Conservation (phyloP, 2,888 invertebrate species). For the Thalpophila matura region DNA sequence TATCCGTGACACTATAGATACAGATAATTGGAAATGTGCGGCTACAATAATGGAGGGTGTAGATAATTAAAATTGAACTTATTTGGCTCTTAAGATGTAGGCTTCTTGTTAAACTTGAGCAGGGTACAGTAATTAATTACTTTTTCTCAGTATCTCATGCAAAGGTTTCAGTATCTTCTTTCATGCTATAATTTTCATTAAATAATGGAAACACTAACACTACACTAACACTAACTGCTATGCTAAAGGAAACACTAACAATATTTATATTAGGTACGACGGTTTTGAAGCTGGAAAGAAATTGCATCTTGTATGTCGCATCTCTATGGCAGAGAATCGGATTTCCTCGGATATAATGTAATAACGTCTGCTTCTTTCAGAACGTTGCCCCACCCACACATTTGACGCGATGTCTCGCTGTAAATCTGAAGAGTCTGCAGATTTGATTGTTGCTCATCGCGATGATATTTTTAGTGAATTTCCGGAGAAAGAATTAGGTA, state of each 20-base stretch:
- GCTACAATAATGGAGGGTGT: not conserved
- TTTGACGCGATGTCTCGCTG: constrained; percentile 53
- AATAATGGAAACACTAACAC: not conserved
- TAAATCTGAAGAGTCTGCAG: constrained; percentile 55
- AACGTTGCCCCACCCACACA: constrained; percentile 48
- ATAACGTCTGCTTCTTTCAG: constrained; percentile 45
- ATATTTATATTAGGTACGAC: not conserved
- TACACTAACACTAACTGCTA: no score
- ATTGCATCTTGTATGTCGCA: constrained; percentile 32
- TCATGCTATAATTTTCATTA: not conserved
- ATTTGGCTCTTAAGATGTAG: not conserved
- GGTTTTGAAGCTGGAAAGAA: not conserved
- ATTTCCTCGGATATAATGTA: constrained; percentile 37
- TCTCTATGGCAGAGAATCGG: constrained; percentile 23
- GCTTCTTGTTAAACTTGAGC: not conserved
- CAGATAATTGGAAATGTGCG: constrained; percentile 22
- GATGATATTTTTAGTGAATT: constrained; percentile 59
- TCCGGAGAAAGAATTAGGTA: constrained; percentile 47
- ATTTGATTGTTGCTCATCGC: constrained; percentile 60
- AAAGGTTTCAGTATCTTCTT: not conserved
- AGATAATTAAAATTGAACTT: constrained; percentile 2
- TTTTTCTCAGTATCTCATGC: not conserved
- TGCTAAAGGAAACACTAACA: not conserved
- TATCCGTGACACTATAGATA: constrained; percentile 18
- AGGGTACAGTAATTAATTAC: not conserved